Conservation (phyloP, 2,113 vertebrate genomes). For the Hyaena hyaena region DNA sequence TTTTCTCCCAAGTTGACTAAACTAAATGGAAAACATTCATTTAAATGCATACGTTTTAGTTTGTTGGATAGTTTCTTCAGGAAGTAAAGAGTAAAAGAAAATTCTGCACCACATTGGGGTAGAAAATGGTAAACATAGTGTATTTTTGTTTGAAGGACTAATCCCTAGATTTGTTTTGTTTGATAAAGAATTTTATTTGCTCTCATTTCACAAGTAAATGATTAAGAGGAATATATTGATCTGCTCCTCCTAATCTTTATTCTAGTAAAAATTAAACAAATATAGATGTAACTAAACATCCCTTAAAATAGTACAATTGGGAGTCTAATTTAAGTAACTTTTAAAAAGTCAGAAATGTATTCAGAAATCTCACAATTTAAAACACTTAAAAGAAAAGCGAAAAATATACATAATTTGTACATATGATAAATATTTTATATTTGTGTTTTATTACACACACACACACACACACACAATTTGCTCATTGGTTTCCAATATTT, state of each 20-base stretch:
- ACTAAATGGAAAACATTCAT: background rate
- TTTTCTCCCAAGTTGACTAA: background rate
- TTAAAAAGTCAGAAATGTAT: slow-evolving; percentile 32
- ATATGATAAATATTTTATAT: background rate
- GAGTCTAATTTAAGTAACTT: background rate
- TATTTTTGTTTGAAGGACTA: background rate
- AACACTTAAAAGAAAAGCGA: background rate
- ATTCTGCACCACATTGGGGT: background rate
- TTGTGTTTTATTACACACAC: background rate
- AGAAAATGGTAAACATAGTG: background rate
- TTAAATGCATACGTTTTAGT: background rate
- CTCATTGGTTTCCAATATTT: background rate
- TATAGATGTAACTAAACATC: background rate
- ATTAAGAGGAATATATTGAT: slow-evolving; percentile 62
- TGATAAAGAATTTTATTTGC: slow-evolving; percentile 51
- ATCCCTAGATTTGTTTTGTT: slow-evolving; percentile 19
- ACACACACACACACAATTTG: background rate
- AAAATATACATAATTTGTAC: background rate
- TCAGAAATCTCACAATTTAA: background rate
- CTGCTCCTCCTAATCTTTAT: background rate
- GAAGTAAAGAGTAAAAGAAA: slow-evolving; percentile 14
- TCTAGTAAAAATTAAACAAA: slow-evolving; percentile 61
- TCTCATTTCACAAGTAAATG: slow-evolving; percentile 58
- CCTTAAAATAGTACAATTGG: background rate
- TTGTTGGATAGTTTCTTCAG: background rate